These are phyloP conservation scores for Thrips palmi DNA, from an alignment of 1,140 invertebrate genomes.

Conservation along the genomic window DNA sequence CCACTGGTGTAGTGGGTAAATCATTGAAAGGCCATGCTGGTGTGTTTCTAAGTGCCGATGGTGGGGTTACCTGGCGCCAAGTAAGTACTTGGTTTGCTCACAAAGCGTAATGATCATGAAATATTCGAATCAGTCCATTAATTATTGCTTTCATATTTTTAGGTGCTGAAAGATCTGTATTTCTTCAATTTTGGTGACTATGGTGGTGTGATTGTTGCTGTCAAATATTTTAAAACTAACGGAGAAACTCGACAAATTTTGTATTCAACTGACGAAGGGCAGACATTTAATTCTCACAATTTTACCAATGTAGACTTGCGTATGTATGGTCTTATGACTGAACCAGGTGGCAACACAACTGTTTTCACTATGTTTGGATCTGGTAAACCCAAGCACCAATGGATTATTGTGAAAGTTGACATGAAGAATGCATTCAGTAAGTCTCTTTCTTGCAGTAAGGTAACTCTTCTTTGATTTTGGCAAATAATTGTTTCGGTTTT, in stretches of 20 bases:
- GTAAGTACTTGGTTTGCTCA: conserved; percentile 23
- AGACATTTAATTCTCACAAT: conserved; percentile 49
- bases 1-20: conserved; percentile 60
- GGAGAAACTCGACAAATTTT: conserved; percentile 55
- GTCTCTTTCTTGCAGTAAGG: conserved; percentile 9
- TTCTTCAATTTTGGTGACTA: conserved; percentile 83
- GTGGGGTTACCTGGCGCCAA: conserved; percentile 65
- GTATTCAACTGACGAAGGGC: conserved; percentile 75
- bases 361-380: conserved; percentile 84
- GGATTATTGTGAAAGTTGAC: conserved; percentile 75
- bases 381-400: conserved; percentile 50
- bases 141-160: no score
- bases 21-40: conserved; percentile 62
- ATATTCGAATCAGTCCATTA: no score
- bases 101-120: no score
- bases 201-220: conserved; percentile 70
- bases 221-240: conserved; percentile 53
- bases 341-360: conserved; percentile 80
- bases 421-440: conserved; percentile 47
- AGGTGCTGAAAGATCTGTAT: conserved; percentile 60
- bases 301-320: conserved; percentile 52
- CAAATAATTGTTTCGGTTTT: not conserved
- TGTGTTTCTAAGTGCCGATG: conserved; percentile 67
- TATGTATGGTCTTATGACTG: conserved; percentile 76
- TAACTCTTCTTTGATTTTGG: not conserved